Evolutionary conservation across 92 coral and sea anemone species (phyloP).

Genomic region (Muricea muricata): DNA sequence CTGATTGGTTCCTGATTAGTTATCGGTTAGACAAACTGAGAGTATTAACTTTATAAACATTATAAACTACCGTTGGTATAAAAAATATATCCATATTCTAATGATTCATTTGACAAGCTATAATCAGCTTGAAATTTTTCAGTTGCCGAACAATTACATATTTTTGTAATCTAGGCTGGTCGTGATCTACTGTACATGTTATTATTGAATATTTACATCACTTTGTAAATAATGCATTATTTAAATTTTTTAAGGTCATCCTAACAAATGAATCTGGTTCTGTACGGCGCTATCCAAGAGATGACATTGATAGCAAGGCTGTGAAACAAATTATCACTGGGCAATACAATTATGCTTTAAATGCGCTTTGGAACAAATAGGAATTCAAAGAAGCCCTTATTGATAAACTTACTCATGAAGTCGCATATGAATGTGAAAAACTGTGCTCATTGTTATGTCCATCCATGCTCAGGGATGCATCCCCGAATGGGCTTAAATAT

Average conservation of each 20-base stretch:
- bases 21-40: too few relatives aligned
- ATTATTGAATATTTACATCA: too few relatives aligned
- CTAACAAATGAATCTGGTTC: slow-evolving; percentile 41
- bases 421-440: slow-evolving; percentile 42
- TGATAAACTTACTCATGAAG: slow-evolving; percentile 39
- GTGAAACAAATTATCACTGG: slow-evolving; percentile 52
- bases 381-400: slow-evolving; percentile 45
- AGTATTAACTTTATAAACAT: too few relatives aligned
- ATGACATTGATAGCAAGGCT: slow-evolving; percentile 48
- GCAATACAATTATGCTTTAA: slow-evolving; percentile 61
- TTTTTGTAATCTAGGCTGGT: too few relatives aligned
- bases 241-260: slow-evolving; percentile 49
- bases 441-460: slow-evolving; percentile 33
- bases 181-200: too few relatives aligned
- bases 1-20: too few relatives aligned
- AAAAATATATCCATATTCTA: too few relatives aligned
- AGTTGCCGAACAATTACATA: too few relatives aligned
- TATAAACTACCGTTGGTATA: too few relatives aligned
- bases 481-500: slow-evolving; percentile 45
- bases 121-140: too few relatives aligned
- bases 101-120: too few relatives aligned
- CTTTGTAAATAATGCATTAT: too few relatives aligned
- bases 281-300: slow-evolving; percentile 41
- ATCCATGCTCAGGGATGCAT: slow-evolving; percentile 47
- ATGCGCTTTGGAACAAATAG: slow-evolving; percentile 60